Percentiles rank a stretch among this genome's conserved stretches.
Conservation (phyloP, 2,797 vertebrate genomes). For the Betta splendens region DNA sequence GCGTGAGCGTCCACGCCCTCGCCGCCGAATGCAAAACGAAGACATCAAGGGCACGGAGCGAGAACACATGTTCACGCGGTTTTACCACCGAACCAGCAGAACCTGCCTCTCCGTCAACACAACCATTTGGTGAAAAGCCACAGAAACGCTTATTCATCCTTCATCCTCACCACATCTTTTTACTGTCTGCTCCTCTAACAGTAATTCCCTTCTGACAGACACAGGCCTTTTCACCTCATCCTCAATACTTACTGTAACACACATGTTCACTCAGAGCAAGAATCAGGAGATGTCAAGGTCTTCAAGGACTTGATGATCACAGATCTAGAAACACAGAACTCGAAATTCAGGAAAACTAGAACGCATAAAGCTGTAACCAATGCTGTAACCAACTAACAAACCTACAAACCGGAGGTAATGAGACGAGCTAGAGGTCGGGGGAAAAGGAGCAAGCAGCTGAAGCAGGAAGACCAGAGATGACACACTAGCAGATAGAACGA, state of each 20-base stretch:
- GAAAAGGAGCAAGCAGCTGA: no score
- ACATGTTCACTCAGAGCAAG: constrained; percentile 20
- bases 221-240: constrained; percentile 14
- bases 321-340: no score
- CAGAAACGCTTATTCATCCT: constrained; percentile 37
- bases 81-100: constrained; percentile 40
- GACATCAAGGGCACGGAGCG: constrained; percentile 45
- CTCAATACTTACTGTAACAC: constrained; percentile 16
- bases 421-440: no score
- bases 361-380: no score
- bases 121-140: constrained; percentile 40
- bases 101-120: constrained; percentile 43
- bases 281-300: no score
- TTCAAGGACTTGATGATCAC: no score
- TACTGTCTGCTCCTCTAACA: constrained; percentile 19
- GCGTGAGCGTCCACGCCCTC: constrained; percentile 28
- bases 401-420: no score
- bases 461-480: no score
- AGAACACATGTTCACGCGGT: constrained; percentile 47
- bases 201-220: constrained; percentile 31
- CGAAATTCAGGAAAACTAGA: no score
- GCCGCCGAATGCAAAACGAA: constrained; percentile 30
- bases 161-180: constrained; percentile 32
- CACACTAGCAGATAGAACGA: no score
- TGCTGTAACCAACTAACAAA: no score